phyloP scores from a whole-genome alignment of 2,113 vertebrate species.

The Shinisaurus crocodilurus region DNA sequence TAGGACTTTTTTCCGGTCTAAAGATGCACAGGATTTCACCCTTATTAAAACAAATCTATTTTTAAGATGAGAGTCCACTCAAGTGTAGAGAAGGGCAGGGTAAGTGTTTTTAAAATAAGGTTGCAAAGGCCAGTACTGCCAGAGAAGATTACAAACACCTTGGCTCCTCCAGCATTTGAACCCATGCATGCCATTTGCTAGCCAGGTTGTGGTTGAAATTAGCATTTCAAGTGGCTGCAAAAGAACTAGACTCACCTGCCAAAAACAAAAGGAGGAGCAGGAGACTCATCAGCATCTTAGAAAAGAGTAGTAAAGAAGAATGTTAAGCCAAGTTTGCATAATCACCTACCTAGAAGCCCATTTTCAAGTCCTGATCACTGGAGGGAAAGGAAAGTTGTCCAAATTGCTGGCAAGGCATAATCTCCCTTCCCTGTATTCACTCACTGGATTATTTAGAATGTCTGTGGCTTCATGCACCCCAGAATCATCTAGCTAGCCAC shows the following conservation, averaged over 20 bases:
- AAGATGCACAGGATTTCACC: no score
- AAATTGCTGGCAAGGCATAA: neutral
- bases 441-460: neutral
- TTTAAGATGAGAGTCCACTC: neutral
- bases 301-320: neutral
- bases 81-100: neutral
- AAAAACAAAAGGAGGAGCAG: constrained; percentile 32
- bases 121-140: neutral
- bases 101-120: neutral
- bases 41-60: neutral
- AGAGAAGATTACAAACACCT: neutral
- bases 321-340: neutral
- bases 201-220: neutral
- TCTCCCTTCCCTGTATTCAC: neutral
- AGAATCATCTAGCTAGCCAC: neutral
- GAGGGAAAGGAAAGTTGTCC: neutral
- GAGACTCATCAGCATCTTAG: constrained; percentile 26
- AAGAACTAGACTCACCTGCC: neutral
- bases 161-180: neutral
- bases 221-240: neutral
- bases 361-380: neutral
- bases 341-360: neutral
- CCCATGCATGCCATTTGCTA: neutral
- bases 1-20: no score
- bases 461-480: neutral